Conservation (phyloP, 1,140 invertebrate genomes). For the Myzus persicae region DNA sequence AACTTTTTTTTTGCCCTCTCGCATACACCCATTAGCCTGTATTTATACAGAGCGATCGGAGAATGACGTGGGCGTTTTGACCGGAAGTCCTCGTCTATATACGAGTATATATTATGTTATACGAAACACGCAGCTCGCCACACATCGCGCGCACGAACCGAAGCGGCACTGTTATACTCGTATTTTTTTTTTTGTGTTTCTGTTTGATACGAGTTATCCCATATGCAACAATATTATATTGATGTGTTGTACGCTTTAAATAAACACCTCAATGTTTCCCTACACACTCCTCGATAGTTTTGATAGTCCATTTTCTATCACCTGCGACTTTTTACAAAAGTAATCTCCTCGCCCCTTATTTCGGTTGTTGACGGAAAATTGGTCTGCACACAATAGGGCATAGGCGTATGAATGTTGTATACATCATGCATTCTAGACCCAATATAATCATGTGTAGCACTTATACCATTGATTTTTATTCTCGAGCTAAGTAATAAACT, state of each 20-base stretch:
- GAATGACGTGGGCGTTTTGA: constrained; percentile 49
- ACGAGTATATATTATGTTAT: neutral
- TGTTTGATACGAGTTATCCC: neutral
- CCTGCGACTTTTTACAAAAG: neutral
- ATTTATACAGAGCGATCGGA: constrained; percentile 23
- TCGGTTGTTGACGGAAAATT: neutral
- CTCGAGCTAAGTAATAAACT: too few species aligned
- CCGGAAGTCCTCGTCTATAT: constrained; percentile 24
- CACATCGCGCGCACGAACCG: neutral
- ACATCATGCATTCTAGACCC: neutral
- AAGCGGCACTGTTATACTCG: neutral
- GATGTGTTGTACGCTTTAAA: neutral
- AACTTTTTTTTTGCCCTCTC: neutral
- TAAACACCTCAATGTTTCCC: neutral
- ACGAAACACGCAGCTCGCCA: neutral
- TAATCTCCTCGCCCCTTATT: neutral
- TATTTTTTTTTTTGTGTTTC: neutral
- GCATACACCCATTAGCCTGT: neutral
- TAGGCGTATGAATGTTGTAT: too few species aligned
- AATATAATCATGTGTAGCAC: neutral
- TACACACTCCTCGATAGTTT: neutral
- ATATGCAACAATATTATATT: neutral
- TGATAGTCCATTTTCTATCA: neutral
- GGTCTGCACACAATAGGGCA: neutral
- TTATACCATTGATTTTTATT: neutral